phyloP scores from a whole-genome alignment of 2,113 vertebrate species.

The Ageneiosus marmoratus region DNA sequence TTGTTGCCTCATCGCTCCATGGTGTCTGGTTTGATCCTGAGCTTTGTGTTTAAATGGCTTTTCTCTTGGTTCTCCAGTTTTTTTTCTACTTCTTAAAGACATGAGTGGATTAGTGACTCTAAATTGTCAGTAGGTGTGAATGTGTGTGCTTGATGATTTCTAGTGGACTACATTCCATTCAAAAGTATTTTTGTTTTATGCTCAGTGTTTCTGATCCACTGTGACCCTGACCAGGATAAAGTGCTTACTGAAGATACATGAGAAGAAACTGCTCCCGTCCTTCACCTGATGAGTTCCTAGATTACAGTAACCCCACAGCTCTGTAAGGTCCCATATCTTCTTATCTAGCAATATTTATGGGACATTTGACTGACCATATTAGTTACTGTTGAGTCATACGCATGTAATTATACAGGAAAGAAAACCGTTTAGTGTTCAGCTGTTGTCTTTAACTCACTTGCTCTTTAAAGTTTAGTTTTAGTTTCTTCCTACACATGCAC shows the following conservation, averaged over 20 bases:
- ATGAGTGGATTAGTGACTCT: neutral
- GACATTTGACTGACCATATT: neutral
- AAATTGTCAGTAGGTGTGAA: neutral
- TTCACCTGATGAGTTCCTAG: neutral
- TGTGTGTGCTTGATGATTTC: neutral
- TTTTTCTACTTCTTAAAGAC: no score
- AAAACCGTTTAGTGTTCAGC: neutral
- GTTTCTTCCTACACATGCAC: constrained; percentile 38
- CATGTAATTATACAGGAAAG: neutral
- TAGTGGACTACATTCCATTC: neutral
- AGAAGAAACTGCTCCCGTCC: neutral
- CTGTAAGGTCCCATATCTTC: neutral
- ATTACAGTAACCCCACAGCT: neutral
- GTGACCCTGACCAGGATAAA: neutral
- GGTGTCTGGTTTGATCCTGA: neutral
- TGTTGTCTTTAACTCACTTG: neutral
- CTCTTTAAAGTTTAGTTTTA: constrained; percentile 8
- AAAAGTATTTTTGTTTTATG: neutral
- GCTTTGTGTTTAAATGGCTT: neutral
- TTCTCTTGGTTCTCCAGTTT: neutral
- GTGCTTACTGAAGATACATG: neutral
- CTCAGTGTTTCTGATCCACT: neutral
- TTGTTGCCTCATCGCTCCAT: neutral
- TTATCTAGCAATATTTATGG: neutral
- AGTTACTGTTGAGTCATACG: neutral